Percentiles rank a stretch among this genome's conserved stretches.
These are phyloP conservation scores for Hemiprocne comata DNA, from an alignment of 2,113 vertebrate species.

Conservation along the genomic window DNA sequence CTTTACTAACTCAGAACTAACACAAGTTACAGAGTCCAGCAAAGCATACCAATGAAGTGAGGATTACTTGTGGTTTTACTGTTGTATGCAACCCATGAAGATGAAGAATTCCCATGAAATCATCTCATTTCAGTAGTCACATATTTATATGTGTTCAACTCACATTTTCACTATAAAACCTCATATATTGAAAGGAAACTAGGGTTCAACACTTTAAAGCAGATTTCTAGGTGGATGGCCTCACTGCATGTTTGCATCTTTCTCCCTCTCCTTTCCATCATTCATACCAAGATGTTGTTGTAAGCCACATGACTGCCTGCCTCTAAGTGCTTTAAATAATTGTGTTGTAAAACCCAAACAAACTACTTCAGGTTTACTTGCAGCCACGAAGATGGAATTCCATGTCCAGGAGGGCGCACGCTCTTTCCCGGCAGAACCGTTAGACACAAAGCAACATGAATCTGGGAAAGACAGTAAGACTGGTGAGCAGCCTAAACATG, in stretches of 20 bases:
- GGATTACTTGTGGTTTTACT: neutral
- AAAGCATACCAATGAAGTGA: neutral
- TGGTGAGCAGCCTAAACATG: slow-evolving; percentile 73
- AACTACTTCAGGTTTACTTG: slow-evolving; percentile 95
- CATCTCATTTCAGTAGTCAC: slow-evolving; percentile 9
- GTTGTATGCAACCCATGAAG: neutral
- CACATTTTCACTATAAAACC: neutral
- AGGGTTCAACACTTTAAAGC: slow-evolving; percentile 32
- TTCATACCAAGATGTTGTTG: slow-evolving; percentile 57
- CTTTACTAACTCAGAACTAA: neutral
- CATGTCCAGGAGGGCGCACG: slow-evolving; percentile 78
- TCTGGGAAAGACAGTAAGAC: slow-evolving; percentile 69
- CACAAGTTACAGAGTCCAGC: neutral
- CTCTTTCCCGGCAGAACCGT: slow-evolving; percentile 71
- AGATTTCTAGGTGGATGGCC: slow-evolving; percentile 59
- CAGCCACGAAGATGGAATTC: slow-evolving; percentile 98
- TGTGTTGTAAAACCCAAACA: slow-evolving; percentile 80
- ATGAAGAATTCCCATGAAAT: neutral
- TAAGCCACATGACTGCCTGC: slow-evolving; percentile 66
- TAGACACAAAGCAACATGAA: slow-evolving; percentile 69
- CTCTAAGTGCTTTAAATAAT: slow-evolving; percentile 72
- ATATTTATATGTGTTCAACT: neutral
- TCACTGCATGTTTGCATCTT: slow-evolving; percentile 75
- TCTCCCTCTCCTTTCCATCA: slow-evolving; percentile 55
- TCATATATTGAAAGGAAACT: neutral